phyloP scores from a whole-genome alignment of 2,113 vertebrate genomes.

The Hippolais icterina region DNA sequence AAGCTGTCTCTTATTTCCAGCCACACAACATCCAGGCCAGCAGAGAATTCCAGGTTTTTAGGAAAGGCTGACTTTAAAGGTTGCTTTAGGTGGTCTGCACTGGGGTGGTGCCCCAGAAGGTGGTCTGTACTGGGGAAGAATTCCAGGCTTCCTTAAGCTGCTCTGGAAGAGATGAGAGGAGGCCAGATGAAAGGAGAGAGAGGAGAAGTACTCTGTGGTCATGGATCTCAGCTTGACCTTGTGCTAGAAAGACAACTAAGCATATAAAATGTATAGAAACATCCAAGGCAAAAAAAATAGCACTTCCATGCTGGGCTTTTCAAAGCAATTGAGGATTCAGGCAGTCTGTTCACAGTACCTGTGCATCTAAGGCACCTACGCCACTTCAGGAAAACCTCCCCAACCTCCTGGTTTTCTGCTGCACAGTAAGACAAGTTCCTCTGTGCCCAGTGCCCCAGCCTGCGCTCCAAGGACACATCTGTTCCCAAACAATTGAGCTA shows the following conservation, averaged over 20 bases:
- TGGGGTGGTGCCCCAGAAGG: not conserved
- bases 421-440: not conserved
- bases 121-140: not conserved
- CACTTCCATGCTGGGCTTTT: not conserved
- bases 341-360: not conserved
- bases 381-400: not conserved
- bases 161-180: not conserved
- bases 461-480: constrained; percentile 27
- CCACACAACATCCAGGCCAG: not conserved
- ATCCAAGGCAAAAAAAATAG: not conserved
- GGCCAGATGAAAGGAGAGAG: not conserved
- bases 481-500: constrained; percentile 35
- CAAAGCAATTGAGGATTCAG: not conserved
- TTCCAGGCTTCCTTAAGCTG: not conserved
- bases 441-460: not conserved
- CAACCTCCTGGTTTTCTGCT: not conserved
- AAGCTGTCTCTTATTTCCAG: not conserved
- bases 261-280: not conserved
- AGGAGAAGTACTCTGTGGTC: not conserved
- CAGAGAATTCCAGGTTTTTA: not conserved
- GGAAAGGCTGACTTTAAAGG: not conserved
- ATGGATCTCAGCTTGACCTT: not conserved
- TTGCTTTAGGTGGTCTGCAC: not conserved
- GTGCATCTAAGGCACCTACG: not conserved
- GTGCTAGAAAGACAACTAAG: not conserved